Evolutionary conservation across 2,888 invertebrate species (phyloP), one percentile per base, ranked within the genome.

Genomic region (Therioaphis trifolii): DNA sequence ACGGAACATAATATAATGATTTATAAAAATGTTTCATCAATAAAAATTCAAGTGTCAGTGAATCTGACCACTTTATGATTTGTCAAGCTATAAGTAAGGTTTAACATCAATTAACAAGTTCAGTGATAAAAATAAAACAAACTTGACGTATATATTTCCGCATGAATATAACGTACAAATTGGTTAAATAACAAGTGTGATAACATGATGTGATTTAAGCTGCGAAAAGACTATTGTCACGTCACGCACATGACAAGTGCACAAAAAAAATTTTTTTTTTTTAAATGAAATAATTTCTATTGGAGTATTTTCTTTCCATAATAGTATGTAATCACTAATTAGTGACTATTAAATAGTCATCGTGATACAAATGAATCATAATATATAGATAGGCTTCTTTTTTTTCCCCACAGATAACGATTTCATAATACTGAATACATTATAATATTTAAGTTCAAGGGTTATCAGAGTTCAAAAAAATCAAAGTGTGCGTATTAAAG

Each of bases 391-490:
- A 2, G n/a, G n/a, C 55, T 11, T 55, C 9, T 11, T 55, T n/a
- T 11, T 52, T 40, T 74, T 49, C 55, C 52, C 15, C 43, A 75
- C n/a, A 61, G 27, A 61, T 61, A n/a, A 61, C 18, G 40, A 58
- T 58, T 75, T 55, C 55, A 46, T 74, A n/a, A n/a, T n/a, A n/a
- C n/a, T n/a, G n/a, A n/a, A n/a, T 0, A 7, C 12, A 11, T 24
- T 58, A 58, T n/a, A n/a, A n/a, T 58, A 14, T 46, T n/a, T 21
- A n/a, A 2, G n/a, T 52, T n/a, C 43, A 40, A 27, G 18, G 61
- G 43, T 76, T 76, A 61, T 61, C 61, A 46, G 61, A 75, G 61
- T 76, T 76, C 27, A 61, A 61, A 55, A 76, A 27, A 11, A 43
- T n/a, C 14, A 12, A 76, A 76, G n/a, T 43, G n/a, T 14, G n/a